Conservation (phyloP, 1,140 invertebrate genomes). For the Brachionus paranguensis region DNA sequence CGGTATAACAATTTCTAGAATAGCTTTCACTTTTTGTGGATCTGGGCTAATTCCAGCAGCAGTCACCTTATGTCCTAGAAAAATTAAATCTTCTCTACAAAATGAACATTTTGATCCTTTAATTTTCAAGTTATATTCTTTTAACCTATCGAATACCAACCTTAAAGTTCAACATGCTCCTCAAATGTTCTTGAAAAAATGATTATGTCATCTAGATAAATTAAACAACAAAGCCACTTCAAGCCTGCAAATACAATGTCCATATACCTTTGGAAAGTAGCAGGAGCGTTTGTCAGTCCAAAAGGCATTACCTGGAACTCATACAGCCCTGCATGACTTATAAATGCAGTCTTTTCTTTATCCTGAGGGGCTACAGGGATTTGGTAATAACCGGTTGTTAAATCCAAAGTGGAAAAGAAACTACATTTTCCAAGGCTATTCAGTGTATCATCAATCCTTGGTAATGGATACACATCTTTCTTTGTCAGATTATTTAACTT, state of each 20-base stretch:
- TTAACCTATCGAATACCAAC: background rate
- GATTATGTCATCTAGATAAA: background rate
- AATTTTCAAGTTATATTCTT: conserved; percentile 47
- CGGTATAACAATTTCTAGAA: background rate
- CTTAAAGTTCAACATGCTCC: background rate
- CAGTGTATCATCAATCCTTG: background rate
- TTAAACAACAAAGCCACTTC: background rate
- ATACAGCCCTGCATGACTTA: background rate
- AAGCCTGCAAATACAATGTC: conserved; percentile 41
- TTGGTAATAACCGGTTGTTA: no score
- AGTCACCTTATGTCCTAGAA: conserved; percentile 48
- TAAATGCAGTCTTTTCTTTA: no score
- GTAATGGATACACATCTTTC: no score
- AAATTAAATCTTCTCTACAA: conserved; percentile 44
- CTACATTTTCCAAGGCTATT: background rate
- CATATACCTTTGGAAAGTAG: conserved; percentile 49
- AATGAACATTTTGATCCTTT: no score
- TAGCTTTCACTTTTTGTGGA: no score
- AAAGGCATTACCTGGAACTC: background rate
- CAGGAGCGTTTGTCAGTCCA: conserved; percentile 51
- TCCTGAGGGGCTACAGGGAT: no score
- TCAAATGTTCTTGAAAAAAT: no score
- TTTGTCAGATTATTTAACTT: no score
- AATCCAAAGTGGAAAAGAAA: background rate
- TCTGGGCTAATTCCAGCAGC: conserved; percentile 29